A percentile compares a stretch with the other conserved stretches of the same genome.
phyloP scores from a whole-genome alignment of 2,113 vertebrate genomes.

The Xiphias gladius region DNA sequence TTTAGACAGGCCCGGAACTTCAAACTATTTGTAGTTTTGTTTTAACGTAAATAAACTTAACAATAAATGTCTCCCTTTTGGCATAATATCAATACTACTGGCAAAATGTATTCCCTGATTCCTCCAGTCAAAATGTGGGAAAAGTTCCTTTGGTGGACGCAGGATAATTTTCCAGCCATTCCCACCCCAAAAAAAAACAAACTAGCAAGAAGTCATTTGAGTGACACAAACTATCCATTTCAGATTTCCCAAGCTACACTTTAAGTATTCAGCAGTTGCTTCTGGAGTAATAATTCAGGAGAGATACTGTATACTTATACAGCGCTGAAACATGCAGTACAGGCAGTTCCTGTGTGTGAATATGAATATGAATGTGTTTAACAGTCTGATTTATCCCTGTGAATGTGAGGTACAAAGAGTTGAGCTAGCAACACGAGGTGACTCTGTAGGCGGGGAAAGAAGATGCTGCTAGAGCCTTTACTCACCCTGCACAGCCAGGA shows the following conservation, averaged over 20 bases:
- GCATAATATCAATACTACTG: too few relatives aligned
- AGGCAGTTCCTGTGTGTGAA: not conserved
- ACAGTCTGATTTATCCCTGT: constrained; percentile 3
- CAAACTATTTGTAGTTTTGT: not conserved
- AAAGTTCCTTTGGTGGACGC: too few relatives aligned
- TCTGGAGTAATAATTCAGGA: too few relatives aligned
- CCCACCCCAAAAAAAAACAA: too few relatives aligned
- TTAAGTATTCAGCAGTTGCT: too few relatives aligned
- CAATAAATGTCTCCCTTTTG: too few relatives aligned
- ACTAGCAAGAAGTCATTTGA: too few relatives aligned
- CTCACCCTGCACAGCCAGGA: constrained; percentile 82
- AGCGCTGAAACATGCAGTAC: not conserved
- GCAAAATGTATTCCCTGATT: not conserved
- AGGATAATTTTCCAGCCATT: not conserved
- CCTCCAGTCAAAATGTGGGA: not conserved
- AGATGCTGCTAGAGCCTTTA: constrained; percentile 11
- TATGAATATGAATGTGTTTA: constrained; percentile 9
- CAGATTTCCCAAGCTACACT: too few relatives aligned
- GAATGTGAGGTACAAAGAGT: constrained; percentile 14
- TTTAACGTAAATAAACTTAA: not conserved
- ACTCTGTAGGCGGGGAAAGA: not conserved
- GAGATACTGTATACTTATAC: not conserved
- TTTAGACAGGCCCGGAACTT: not conserved
- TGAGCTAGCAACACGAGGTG: not conserved
- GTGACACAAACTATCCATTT: too few relatives aligned